A percentile compares a stretch with the other conserved stretches of the same genome.
These are phyloP conservation scores for Hedychridium roseum DNA, from an alignment of 2,888 invertebrate genomes.

Conservation along the genomic window DNA sequence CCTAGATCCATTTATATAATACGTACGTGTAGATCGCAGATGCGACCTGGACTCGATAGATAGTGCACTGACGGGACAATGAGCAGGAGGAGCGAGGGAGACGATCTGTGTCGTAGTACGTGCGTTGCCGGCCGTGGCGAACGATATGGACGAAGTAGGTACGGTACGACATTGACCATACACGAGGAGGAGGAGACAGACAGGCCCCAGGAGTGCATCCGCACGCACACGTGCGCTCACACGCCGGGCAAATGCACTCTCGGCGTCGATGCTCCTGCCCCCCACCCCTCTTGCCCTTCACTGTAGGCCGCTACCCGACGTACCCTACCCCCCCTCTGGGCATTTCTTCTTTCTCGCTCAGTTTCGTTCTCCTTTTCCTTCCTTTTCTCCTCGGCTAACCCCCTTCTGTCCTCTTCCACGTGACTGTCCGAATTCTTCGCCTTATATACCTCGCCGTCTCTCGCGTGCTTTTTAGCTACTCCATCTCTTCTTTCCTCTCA, in stretches of 20 bases:
- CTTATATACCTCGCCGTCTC: too few species aligned
- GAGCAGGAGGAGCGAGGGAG: conserved; percentile 33
- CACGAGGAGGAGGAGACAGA: conserved; percentile 21
- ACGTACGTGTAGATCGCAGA: too few species aligned
- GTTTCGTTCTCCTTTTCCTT: too few species aligned
- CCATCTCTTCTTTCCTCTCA: too few species aligned
- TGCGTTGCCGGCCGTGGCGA: not conserved
- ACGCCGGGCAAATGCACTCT: conserved; percentile 10
- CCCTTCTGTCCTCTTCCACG: too few species aligned
- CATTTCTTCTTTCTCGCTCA: too few species aligned
- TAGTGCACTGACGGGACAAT: conserved; percentile 44
- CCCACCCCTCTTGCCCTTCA: too few species aligned
- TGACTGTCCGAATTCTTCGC: too few species aligned
- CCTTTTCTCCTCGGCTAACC: too few species aligned
- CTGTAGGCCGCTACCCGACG: too few species aligned
- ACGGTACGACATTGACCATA: conserved; percentile 35
- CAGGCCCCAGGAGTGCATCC: conserved; percentile 17
- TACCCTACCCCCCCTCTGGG: too few species aligned
- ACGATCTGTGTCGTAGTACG: not conserved
- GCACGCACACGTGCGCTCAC: conserved; percentile 24
- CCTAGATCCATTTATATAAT: conserved; percentile 46
- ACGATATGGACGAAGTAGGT: not conserved
- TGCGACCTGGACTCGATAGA: conserved; percentile 42
- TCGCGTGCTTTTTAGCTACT: too few species aligned
- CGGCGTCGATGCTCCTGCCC: conserved; percentile 7